Conservation (phyloP, 2,113 vertebrate species). For the Psettodes erumei region DNA sequence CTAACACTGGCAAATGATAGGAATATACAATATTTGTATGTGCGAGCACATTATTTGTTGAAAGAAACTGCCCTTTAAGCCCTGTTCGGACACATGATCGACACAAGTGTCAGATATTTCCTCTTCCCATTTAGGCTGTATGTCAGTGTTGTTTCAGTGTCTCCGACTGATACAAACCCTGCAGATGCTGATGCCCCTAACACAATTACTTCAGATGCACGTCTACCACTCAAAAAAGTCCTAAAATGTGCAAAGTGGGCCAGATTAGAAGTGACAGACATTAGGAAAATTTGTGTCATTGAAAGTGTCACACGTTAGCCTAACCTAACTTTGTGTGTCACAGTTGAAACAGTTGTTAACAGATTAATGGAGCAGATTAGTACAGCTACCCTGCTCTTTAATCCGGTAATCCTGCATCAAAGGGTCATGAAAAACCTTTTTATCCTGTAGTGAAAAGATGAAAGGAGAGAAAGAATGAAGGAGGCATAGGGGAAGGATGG, state of each 20-base stretch:
- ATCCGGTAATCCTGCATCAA: slow-evolving; percentile 82
- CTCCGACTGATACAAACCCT: slow-evolving; percentile 27
- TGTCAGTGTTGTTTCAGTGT: slow-evolving; percentile 28
- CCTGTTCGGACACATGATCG: neutral
- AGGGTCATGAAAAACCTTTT: slow-evolving; percentile 72
- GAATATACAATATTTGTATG: slow-evolving; percentile 2
- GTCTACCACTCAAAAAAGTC: neutral
- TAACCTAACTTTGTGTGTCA: slow-evolving; percentile 62
- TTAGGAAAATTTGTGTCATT: slow-evolving; percentile 33
- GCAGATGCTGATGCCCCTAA: slow-evolving; percentile 33
- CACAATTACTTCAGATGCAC: slow-evolving; percentile 18
- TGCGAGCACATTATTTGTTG: slow-evolving; percentile 2
- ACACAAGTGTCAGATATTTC: slow-evolving; percentile 36
- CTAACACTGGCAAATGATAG: neutral
- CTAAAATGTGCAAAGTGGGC: slow-evolving; percentile 2
- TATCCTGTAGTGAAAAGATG: slow-evolving; percentile 62
- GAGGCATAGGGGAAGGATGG: slow-evolving; percentile 39
- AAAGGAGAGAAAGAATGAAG: slow-evolving; percentile 48
- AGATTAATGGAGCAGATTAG: slow-evolving; percentile 78
- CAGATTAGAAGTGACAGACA: slow-evolving; percentile 63
- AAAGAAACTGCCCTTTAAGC: slow-evolving; percentile 5
- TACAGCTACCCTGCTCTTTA: slow-evolving; percentile 65
- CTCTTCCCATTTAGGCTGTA: slow-evolving; percentile 26
- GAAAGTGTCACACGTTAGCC: slow-evolving; percentile 50
- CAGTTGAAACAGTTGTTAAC: slow-evolving; percentile 71